Evolutionary conservation across 2,888 invertebrate genomes (phyloP), one percentile per base, ranked within the genome.

Genomic region (Agonum fuliginosum): DNA sequence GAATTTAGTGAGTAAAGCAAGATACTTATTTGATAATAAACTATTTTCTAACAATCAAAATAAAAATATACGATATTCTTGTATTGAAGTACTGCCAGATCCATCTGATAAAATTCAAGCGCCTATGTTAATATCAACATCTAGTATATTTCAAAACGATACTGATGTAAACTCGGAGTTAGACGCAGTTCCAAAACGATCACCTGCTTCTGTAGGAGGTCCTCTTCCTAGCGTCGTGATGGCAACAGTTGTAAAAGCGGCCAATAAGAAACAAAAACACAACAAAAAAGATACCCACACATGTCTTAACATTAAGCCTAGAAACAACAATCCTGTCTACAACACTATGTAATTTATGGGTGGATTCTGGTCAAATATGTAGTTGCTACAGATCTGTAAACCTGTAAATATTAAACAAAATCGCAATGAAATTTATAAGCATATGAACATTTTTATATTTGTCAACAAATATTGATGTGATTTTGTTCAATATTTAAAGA

Each of bases 321-420:
- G 92, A 88, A 91, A 93, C 88, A 94, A 93, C 88, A 93, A 94
- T 89, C 91, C 93, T 85, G 94, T 95, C 87, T 95, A 95, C 89
- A 95, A 95, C 90, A 95, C 95, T 85, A 95, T 95, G 95, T 95
- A 93, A 93, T n/a, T n/a, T n/a, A n/a, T n/a, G n/a, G n/a, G n/a
- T n/a, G n/a, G n/a, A n/a, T n/a, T n/a, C n/a, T n/a, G n/a, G n/a
- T n/a, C n/a, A n/a, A n/a, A n/a, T n/a, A n/a, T n/a, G n/a, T n/a
- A n/a, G n/a, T n/a, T n/a, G n/a, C n/a, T n/a, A n/a, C n/a, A n/a
- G n/a, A n/a, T n/a, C n/a, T n/a, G n/a, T n/a, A n/a, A n/a, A n/a
- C n/a, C n/a, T n/a, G n/a, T n/a, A n/a, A n/a, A n/a, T n/a, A n/a
- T n/a, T n/a, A n/a, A n/a, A n/a, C n/a, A n/a, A n/a, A n/a, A n/a